phyloP scores from a whole-genome alignment of 2,888 invertebrate species.

The Caradrina clavipalpis region DNA sequence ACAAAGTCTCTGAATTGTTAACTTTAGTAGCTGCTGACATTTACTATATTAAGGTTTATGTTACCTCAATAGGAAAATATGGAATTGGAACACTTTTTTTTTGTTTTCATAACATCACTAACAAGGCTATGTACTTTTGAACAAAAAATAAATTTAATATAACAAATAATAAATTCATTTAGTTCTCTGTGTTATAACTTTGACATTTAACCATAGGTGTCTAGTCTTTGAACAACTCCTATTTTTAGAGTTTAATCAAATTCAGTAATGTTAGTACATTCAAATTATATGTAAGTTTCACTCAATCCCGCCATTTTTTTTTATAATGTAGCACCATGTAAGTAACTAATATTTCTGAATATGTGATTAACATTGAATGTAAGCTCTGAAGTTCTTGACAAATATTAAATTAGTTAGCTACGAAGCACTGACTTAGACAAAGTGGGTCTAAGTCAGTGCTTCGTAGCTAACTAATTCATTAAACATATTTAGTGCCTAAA shows the following conservation, averaged over 20 bases:
- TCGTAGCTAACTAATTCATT: background rate
- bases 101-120: too few species aligned
- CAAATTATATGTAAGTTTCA: background rate
- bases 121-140: background rate
- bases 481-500: too few species aligned
- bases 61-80: too few species aligned
- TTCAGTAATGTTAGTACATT: background rate
- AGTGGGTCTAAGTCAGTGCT: background rate
- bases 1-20: too few species aligned
- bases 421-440: background rate
- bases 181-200: background rate
- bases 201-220: background rate
- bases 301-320: constrained; percentile 9
- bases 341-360: background rate
- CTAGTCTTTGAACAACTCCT: constrained; percentile 1
- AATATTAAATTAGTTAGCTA: constrained; percentile 6
- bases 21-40: too few species aligned
- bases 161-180: background rate
- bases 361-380: background rate
- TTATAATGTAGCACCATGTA: constrained; percentile 15
- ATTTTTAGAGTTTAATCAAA: background rate
- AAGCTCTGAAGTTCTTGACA: background rate
- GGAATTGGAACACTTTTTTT: too few species aligned
- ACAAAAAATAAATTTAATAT: background rate
- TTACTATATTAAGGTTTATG: too few species aligned